These are phyloP conservation scores for Pipa parva DNA, from an alignment of 2,113 vertebrate species.

Conservation along the genomic window DNA sequence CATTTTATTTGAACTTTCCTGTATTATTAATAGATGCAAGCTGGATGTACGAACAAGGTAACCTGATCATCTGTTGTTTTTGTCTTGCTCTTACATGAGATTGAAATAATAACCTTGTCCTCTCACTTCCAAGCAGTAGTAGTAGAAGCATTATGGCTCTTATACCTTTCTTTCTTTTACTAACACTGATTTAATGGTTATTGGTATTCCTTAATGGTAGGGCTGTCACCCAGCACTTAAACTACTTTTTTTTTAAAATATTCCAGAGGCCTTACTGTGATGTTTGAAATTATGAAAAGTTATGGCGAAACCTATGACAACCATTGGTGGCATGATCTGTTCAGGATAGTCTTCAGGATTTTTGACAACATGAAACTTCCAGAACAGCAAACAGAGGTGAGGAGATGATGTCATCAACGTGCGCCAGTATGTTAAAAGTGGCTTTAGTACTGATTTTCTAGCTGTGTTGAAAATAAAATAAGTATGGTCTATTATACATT, in stretches of 20 bases:
- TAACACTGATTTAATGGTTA: too few species aligned
- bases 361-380: conserved; percentile 99
- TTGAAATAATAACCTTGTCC: too few species aligned
- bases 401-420: too few species aligned
- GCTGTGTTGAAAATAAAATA: background rate
- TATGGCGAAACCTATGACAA: conserved; percentile 93
- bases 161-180: too few species aligned
- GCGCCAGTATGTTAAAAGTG: too few species aligned
- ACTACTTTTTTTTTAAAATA: conserved; percentile 35
- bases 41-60: conserved; percentile 93
- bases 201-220: too few species aligned
- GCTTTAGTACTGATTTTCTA: background rate
- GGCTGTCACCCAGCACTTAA: too few species aligned
- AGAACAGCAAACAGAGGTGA: conserved; percentile 92
- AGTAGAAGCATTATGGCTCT: too few species aligned
- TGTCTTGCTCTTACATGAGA: too few species aligned
- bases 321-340: conserved; percentile 98
- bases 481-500: background rate
- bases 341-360: conserved; percentile 93
- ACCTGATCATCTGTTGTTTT: too few species aligned
- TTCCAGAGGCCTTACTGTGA: conserved; percentile 88
- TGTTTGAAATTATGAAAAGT: conserved; percentile 99
- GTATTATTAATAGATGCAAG: conserved; percentile 96
- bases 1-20: conserved; percentile 94
- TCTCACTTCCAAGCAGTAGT: too few species aligned